phyloP scores from a whole-genome alignment of 2,113 vertebrate species.

The Bubo scandiacus region DNA sequence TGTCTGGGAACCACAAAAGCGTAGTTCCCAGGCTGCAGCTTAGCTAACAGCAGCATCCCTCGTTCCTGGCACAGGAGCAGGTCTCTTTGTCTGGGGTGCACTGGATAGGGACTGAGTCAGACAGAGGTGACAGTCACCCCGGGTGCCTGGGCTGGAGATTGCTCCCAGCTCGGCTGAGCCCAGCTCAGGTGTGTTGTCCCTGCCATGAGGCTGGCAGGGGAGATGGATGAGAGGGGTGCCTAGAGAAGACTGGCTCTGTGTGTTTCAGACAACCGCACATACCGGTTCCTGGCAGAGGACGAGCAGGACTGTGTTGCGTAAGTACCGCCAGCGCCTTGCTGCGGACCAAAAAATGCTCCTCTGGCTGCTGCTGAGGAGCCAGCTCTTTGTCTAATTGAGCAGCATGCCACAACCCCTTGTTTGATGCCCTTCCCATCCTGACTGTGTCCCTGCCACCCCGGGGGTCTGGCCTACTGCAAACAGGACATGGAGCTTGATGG shows the following conservation, averaged over 20 bases:
- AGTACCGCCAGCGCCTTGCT: not conserved
- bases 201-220: not conserved
- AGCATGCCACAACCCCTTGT: not conserved
- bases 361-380: not conserved
- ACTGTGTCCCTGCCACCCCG: not conserved
- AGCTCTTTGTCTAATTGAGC: not conserved
- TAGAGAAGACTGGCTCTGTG: not conserved
- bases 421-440: not conserved
- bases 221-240: accelerated
- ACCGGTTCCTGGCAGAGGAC: conserved; percentile 70
- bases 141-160: not conserved
- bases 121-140: not conserved
- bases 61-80: not conserved
- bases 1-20: accelerated
- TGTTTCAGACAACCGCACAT: conserved; percentile 73
- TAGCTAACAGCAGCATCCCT: not conserved
- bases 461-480: accelerated
- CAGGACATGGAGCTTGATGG: not conserved
- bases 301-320: conserved; percentile 70
- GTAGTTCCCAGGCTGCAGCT: not conserved
- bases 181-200: not conserved
- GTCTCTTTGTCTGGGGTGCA: not conserved
- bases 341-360: not conserved
- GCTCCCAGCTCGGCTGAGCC: not conserved
- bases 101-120: not conserved